phyloP scores from a whole-genome alignment of 2,888 invertebrate genomes.

The Galerucella calmariensis region DNA sequence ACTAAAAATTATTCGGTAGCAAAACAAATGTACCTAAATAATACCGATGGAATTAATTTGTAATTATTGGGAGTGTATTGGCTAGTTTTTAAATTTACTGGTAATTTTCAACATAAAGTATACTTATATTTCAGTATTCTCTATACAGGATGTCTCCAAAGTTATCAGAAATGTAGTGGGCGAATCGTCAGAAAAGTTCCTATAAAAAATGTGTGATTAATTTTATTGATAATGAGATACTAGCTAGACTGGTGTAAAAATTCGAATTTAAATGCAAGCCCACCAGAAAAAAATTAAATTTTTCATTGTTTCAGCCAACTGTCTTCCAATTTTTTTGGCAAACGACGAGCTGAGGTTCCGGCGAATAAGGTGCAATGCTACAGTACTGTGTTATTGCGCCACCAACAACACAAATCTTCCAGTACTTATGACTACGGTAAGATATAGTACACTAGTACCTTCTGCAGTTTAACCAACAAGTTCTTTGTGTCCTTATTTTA shows the following conservation, averaged over 20 bases:
- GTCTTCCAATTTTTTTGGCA: slow-evolving; percentile 57
- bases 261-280: no score
- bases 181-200: no score
- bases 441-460: slow-evolving; percentile 30
- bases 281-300: background rate
- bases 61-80: background rate
- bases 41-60: background rate
- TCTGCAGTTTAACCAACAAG: no score
- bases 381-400: slow-evolving; percentile 54
- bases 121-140: no score
- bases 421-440: slow-evolving; percentile 60
- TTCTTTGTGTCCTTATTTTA: no score
- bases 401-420: slow-evolving; percentile 53
- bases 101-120: no score
- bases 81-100: background rate
- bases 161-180: no score
- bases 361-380: slow-evolving; percentile 58
- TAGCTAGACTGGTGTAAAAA: no score
- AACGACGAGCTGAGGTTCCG: slow-evolving; percentile 53
- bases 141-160: no score
- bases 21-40: slow-evolving; percentile 3
- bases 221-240: no score
- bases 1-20: background rate
- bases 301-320: slow-evolving; percentile 49
- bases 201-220: no score